A percentile compares a stretch with the other conserved stretches of the same genome.
These are phyloP conservation scores for Caenorhabditis doughertyi DNA, from an alignment of 2,888 invertebrate genomes.

Conservation along the genomic window DNA sequence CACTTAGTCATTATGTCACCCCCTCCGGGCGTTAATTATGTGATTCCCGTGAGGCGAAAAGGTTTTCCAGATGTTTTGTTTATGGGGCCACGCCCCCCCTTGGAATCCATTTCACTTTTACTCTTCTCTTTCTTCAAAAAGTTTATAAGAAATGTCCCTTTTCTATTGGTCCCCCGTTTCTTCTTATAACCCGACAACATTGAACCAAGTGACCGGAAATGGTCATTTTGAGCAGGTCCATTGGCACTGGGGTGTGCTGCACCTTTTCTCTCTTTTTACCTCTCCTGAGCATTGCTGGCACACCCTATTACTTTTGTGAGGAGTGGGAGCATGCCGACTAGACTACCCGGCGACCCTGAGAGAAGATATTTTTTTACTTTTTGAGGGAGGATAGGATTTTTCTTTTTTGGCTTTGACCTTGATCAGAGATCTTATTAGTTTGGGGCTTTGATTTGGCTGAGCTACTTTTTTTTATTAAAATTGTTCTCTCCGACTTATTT, in stretches of 20 bases:
- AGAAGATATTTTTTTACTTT: not conserved
- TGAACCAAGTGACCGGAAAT: constrained; percentile 64
- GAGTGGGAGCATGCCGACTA: not conserved
- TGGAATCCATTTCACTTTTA: not conserved
- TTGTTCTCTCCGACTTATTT: too few species aligned
- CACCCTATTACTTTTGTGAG: constrained; percentile 39
- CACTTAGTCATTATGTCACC: constrained; percentile 61
- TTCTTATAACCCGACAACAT: constrained; percentile 3
- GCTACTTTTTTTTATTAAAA: too few species aligned
- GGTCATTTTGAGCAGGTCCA: constrained; percentile 48
- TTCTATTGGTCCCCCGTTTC: not conserved
- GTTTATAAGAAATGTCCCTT: too few species aligned
- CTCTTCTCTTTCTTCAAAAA: constrained; percentile 1
- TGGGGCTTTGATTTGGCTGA: too few species aligned
- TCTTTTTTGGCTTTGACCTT: not conserved
- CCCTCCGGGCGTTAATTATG: constrained; percentile 3
- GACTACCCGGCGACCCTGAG: not conserved
- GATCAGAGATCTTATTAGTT: too few species aligned
- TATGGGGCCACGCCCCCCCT: not conserved
- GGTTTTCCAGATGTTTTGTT: constrained; percentile 10
- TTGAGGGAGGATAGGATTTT: not conserved
- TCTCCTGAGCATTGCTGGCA: not conserved
- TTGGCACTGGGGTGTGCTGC: constrained; percentile 25
- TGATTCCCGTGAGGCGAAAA: not conserved
- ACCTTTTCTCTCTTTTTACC: constrained; percentile 2